Evolutionary conservation across 2,113 vertebrate genomes (phyloP), one percentile per base, ranked within the genome.

Genomic region (Pteropus alecto): DNA sequence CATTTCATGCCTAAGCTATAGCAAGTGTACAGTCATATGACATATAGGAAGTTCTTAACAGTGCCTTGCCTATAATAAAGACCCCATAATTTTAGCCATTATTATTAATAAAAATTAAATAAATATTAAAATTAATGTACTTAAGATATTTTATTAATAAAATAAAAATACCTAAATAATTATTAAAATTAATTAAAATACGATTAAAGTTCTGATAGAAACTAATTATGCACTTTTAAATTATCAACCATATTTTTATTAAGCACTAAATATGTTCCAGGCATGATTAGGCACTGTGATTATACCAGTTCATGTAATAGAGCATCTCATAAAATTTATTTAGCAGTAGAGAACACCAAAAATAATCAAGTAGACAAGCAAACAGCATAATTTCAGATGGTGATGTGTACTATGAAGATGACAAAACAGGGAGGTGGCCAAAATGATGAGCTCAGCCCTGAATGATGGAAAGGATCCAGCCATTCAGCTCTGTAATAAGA

Each of bases 241-340:
- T 78, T 84, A 92, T 85, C 24, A n/a, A 73, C 14, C 18, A 16
- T 71, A 16, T 77, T 96, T 97, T 91, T 91, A 38, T 74, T 81
- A 76, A 70, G 12, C 21, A 90, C 30, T 73, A 94, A 24, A 61
- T 67, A 51, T 70, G 19, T 87, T n/a, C 63, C 38, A 90, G 51
- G 30, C 7, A 73, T 74, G n/a, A 82, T 81, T 93, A 74, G 63
- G 46, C 41, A 74, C 11, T 81, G 12, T 3, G 9, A 21, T 70
- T 89, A 22, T 54, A 73, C 28, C 30, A 92, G 10, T 67, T 93
- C 21, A n/a, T 88, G 65, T 70, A 2, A 4, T 41, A 61, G 33
- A 28, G 10, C 33, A 46, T 90, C n/a, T n/a, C 58, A 87, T 63
- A 56, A 79, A 94, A 70, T 65, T 11, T 79, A 48, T 33, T 60